Base-by-base conservation (phyloP, 92 coral and sea anemone genomes). In the Porites divaricata region DNA sequence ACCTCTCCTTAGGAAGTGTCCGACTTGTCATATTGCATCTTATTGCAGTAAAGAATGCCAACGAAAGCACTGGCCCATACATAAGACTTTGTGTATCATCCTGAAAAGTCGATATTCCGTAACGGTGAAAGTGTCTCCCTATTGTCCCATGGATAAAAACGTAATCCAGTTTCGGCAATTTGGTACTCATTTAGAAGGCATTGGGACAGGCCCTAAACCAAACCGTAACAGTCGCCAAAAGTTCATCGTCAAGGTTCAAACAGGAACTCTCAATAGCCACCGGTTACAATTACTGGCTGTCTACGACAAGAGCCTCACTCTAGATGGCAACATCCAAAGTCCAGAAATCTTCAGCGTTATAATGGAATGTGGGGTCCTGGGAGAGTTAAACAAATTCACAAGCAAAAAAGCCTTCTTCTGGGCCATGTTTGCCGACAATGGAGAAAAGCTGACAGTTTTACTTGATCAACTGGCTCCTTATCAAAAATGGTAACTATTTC, bases 331-430 rank as follows among this genome's bases (percentile, higher is more conserved):
- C 1, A 77, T 93, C n/a, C 94, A 93, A 59, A 93, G 91, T 45
- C 96, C 94, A 8, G 91, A 81, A 64, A 58, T 90, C 22, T 95
- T 90, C 82, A 83, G 77, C 53, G 49, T 95, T 1, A 76, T 93
- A 6, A 88, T 85, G 94, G 97, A 95, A 65, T 93, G 95, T 51
- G 97, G 98, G 0, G 93, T 90, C 28, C 93, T 95, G 50, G 95
- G 95, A 52, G 52, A 67, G 41, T 15, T 79, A 0, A 0, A 23
- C 62, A 81, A 89, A 67, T 86, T 67, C 67, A 92, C 92, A 14
- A 85, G 94, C 70, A 94, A 94, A 72, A 94, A 92, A 63, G 92
- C 85, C 13, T 92, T 83, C 69, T 88, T 94, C 81, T 87, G 77
- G 76, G 95, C 95, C 15, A 67, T 19, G 50, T 94, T 89, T 77